Evolutionary conservation across 1,140 invertebrate species (phyloP).

Genomic region (Calosoma granatense): DNA sequence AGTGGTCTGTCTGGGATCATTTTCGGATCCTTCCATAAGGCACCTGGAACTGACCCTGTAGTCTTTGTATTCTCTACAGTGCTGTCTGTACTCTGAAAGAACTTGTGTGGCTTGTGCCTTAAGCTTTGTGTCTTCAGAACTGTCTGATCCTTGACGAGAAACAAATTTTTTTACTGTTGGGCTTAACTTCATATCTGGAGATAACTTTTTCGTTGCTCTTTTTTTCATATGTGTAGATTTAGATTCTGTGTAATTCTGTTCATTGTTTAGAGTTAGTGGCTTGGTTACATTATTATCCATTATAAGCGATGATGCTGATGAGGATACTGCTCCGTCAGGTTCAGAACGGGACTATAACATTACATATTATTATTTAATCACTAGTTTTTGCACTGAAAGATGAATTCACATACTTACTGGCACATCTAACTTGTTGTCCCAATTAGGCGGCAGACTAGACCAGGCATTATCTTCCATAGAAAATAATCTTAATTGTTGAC

Average conservation of each 20-base stretch:
- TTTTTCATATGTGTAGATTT: constrained; percentile 15
- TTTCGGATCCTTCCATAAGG: constrained; percentile 12
- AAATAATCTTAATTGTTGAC: constrained; percentile 59
- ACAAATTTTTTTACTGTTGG: constrained; percentile 8
- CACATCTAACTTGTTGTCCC: constrained; percentile 22
- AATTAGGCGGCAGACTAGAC: constrained; percentile 26
- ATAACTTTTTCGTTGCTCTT: constrained; percentile 15
- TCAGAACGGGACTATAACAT: constrained; percentile 30
- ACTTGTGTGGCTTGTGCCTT: constrained; percentile 25
- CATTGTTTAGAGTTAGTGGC: not conserved
- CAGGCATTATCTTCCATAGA: constrained; percentile 43
- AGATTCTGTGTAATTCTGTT: not conserved
- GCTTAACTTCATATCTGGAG: constrained; percentile 11
- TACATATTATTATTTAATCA: constrained; percentile 6
- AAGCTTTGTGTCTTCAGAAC: constrained; percentile 20
- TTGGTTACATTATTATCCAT: constrained; percentile 11
- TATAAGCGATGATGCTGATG: constrained; percentile 31
- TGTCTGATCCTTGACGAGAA: constrained; percentile 15
- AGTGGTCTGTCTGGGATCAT: constrained; percentile 19
- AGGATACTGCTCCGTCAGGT: constrained; percentile 54
- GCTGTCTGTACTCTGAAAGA: constrained; percentile 30
- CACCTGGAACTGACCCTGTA: constrained; percentile 17
- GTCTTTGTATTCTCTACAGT: constrained; percentile 31
- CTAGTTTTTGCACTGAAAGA: not conserved
- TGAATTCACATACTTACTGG: not conserved